Evolutionary conservation across 37 sponge, comb jelly and placozoan species (phyloP).

Genomic region (Chondrilla cf. caribensis): DNA sequence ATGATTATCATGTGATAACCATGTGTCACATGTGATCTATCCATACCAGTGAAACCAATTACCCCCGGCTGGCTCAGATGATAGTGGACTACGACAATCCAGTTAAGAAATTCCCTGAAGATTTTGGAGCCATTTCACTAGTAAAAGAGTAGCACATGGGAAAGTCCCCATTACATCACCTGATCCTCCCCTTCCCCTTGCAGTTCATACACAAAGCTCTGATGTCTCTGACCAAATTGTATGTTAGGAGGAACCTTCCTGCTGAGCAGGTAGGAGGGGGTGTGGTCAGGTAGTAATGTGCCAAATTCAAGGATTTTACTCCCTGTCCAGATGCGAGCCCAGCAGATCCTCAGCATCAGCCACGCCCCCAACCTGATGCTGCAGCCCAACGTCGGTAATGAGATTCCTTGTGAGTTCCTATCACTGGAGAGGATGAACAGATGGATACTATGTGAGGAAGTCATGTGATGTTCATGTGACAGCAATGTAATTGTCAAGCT

Average conservation of each 20-base stretch:
- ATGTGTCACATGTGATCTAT: background rate
- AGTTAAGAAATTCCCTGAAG: constrained; percentile 85
- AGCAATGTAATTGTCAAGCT: background rate
- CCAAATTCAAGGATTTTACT: too few species aligned
- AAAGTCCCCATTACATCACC: too few species aligned
- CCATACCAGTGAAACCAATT: constrained; percentile 56
- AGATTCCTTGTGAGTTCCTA: constrained; percentile 82
- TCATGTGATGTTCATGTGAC: background rate
- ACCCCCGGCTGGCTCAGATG: constrained; percentile 92
- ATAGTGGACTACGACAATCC: constrained; percentile 87
- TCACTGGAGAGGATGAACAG: constrained; percentile 74
- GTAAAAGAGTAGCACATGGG: too few species aligned
- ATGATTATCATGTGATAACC: background rate
- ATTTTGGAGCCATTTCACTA: constrained; percentile 83
- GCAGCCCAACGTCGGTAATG: constrained; percentile 54
- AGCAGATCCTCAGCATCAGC: constrained; percentile 53
- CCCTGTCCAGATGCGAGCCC: constrained; percentile 7
- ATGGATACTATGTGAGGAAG: constrained; percentile 91
- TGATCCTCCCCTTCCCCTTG: too few species aligned
- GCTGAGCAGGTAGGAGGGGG: constrained; percentile 77
- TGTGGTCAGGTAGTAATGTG: too few species aligned
- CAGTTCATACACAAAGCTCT: constrained; percentile 69
- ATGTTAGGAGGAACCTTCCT: constrained; percentile 62
- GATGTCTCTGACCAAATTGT: constrained; percentile 67
- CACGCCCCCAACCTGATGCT: constrained; percentile 61